A percentile compares a stretch with the other conserved stretches of the same genome.
phyloP scores from a whole-genome alignment of 2,797 vertebrate species.

The Coluber constrictor region DNA sequence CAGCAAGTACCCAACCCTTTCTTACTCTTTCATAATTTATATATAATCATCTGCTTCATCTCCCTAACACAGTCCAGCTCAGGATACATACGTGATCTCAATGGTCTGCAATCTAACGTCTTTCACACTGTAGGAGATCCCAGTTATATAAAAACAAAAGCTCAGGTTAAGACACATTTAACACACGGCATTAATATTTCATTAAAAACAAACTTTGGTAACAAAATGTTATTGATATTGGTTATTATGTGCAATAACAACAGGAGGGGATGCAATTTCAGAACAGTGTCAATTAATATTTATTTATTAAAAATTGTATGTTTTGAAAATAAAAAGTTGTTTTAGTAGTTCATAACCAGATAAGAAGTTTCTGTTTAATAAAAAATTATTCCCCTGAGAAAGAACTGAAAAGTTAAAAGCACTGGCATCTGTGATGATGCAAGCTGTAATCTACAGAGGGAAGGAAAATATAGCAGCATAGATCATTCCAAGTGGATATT shows the following conservation, averaged over 20 bases:
- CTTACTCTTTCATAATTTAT: not conserved
- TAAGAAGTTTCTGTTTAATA: not conserved
- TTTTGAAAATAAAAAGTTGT: not conserved
- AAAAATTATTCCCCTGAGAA: not conserved
- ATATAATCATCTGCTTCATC: not conserved
- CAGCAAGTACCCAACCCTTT: not conserved
- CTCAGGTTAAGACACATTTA: not conserved
- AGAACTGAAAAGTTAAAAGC: not conserved
- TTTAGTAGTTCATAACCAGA: not conserved
- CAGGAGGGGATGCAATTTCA: not conserved
- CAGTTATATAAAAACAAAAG: not conserved
- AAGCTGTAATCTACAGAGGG: not conserved
- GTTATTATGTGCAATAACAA: not conserved
- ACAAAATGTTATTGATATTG: not conserved
- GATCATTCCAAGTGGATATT: not conserved
- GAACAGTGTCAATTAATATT: not conserved
- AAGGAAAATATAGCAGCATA: not conserved
- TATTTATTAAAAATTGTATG: not conserved
- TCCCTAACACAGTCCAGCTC: not conserved
- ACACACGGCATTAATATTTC: not conserved
- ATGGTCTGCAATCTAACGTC: not conserved
- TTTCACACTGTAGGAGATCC: not conserved
- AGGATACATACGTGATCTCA: not conserved
- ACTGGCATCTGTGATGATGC: not conserved
- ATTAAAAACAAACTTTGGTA: not conserved